Base-by-base conservation (phyloP, 2,797 vertebrate genomes). In the Cossypha heuglini region DNA sequence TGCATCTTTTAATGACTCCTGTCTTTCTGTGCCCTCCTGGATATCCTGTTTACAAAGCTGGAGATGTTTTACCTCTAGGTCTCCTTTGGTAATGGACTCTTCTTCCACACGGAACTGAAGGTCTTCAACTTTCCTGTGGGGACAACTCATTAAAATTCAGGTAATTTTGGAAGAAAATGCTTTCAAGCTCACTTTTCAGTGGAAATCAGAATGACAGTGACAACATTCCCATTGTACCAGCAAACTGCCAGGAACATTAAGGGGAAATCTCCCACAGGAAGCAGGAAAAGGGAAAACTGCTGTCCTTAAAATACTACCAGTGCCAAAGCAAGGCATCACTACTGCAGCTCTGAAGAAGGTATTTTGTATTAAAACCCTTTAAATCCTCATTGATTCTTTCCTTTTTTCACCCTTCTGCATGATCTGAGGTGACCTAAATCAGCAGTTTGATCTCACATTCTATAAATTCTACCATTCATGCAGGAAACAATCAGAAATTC, bases 61-160 rank as follows among this genome's bases (percentile, higher is more conserved):
- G 58, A 75, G 81, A 74, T 76, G 35, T 96, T 97, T 99, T 99
- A 99, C 99, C 99, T 99, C 99, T 92, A 99, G 98, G 93, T 99
- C 99, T 93, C 99, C 99, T 99, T 99, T 99, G 97, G 99, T 99
- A 96, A 99, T 99, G 55, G 99, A 99, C 81, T 99, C 99, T 98
- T 99, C 99, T 90, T 99, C 99, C 75, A 99, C 99, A 28, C 99
- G 99, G 97, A 99, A 99, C 97, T 99, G 99, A 97, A 99, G 99
- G 94, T 99, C 99, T 96, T 99, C 99, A 96, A 99, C 99, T 93
- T 98, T 99, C 98, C 99, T 99, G 95, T 97, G 95, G 82, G 94
- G 94, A 78, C 49, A 97, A 40, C 86, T 84, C 45, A 83, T 80
- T 85, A 92, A 90, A 91, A 91, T 83, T 49, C 79, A 96, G 66